Conservation (phyloP, 1,140 invertebrate genomes). For the Lepidurus packardi region DNA sequence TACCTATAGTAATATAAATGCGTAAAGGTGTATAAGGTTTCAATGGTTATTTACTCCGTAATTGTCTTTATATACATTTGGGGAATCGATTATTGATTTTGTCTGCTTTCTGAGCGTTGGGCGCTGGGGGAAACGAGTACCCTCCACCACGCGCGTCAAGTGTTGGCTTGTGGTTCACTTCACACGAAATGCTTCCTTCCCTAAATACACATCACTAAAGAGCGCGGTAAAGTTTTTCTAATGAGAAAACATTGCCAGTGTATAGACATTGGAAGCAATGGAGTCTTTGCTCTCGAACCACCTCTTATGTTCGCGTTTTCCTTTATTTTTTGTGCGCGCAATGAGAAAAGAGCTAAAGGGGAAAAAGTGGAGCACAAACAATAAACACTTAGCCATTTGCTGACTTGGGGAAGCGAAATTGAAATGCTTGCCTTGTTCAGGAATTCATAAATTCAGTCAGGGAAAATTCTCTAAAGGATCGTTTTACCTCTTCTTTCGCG, state of each 20-base stretch:
- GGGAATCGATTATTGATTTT: conserved; percentile 2
- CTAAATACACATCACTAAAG: conserved; percentile 17
- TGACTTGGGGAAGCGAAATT: conserved; percentile 12
- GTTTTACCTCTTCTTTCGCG: neutral
- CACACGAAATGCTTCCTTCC: conserved; percentile 8
- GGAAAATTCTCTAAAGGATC: neutral
- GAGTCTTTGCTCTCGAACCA: neutral
- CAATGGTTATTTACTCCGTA: neutral
- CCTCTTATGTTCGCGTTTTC: neutral
- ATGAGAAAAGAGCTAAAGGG: neutral
- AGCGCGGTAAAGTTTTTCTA: neutral
- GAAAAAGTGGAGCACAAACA: neutral
- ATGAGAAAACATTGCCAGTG: neutral
- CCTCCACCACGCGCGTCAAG: neutral
- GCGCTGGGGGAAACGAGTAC: neutral
- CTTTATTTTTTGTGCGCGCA: neutral
- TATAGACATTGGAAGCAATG: neutral
- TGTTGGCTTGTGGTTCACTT: conserved; percentile 21
- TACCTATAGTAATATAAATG: neutral
- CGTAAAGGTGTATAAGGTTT: neutral
- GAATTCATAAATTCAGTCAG: neutral
- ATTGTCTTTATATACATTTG: conserved; percentile 16
- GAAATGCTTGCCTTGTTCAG: conserved; percentile 2
- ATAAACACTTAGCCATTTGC: neutral
- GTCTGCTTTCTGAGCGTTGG: neutral